Conservation (phyloP, 2,797 vertebrate genomes). For the Cyclopterus lumpus region DNA sequence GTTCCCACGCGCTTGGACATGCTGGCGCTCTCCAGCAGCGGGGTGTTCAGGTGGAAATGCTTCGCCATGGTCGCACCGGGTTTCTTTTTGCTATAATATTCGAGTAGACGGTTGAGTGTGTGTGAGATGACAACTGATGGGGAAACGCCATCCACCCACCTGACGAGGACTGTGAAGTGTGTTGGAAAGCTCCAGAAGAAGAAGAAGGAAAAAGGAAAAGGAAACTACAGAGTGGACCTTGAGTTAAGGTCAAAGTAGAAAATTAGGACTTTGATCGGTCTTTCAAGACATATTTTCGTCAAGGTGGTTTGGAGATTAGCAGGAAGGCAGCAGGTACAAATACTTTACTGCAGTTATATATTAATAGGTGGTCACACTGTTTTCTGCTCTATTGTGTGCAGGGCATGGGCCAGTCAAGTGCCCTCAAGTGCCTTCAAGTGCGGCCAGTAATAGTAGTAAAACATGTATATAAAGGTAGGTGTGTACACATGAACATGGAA, state of each 20-base stretch:
- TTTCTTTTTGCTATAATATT: too few species aligned
- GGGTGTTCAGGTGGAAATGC: slow-evolving; percentile 87
- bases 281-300: background rate
- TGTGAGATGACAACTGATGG: background rate
- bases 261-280: background rate
- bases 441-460: background rate
- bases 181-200: background rate
- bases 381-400: background rate
- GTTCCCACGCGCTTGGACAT: slow-evolving; percentile 84
- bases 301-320: background rate
- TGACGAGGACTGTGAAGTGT: background rate
- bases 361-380: background rate
- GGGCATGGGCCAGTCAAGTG: background rate
- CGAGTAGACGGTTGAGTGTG: rapidly evolving
- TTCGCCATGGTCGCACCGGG: slow-evolving; percentile 59
- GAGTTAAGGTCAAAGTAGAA: background rate
- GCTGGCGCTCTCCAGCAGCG: slow-evolving; percentile 87
- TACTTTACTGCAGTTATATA: too few species aligned
- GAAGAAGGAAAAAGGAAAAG: background rate
- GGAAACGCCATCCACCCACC: background rate
- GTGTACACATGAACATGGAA: background rate
- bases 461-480: background rate
- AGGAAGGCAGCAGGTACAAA: background rate
- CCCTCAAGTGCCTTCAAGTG: slow-evolving; percentile 21
- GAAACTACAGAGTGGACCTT: background rate